phyloP scores from a whole-genome alignment of 2,888 invertebrate genomes.

The Ectemnius lituratus region DNA sequence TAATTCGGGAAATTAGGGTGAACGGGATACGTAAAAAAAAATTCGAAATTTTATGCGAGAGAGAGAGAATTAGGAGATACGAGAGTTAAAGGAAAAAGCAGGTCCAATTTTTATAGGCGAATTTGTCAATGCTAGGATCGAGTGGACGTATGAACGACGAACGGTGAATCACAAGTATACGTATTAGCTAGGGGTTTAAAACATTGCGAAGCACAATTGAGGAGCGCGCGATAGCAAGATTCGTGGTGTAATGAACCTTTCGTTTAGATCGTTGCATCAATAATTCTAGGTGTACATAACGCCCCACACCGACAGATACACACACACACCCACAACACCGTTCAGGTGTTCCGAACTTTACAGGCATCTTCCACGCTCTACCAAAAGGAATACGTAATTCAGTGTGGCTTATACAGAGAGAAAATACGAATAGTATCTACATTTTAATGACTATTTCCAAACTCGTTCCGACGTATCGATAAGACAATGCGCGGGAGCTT shows the following conservation, averaged over 20 bases:
- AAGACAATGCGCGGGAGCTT: conserved; percentile 51
- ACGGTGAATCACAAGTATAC: conserved; percentile 43
- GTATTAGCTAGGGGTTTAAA: conserved; percentile 43
- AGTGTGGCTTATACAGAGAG: conserved; percentile 68
- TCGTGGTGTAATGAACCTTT: conserved; percentile 30
- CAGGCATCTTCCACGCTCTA: conserved; percentile 63
- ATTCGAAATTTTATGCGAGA: neutral
- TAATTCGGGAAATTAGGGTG: too few relatives aligned
- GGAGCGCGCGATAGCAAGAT: conserved; percentile 7
- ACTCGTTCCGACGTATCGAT: conserved; percentile 59
- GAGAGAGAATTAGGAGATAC: conserved; percentile 22
- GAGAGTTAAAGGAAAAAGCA: conserved; percentile 20
- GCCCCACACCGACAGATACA: neutral
- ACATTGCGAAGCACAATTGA: conserved; percentile 37
- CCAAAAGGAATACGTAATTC: conserved; percentile 69
- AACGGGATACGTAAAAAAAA: too few relatives aligned
- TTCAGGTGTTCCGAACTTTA: conserved; percentile 57
- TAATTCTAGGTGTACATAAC: conserved; percentile 28
- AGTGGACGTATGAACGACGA: conserved; percentile 17
- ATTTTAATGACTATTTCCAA: conserved; percentile 61
- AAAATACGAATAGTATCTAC: conserved; percentile 60
- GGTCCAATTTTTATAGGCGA: conserved; percentile 53
- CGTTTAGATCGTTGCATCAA: conserved; percentile 36
- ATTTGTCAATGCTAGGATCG: conserved; percentile 18
- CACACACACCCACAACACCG: conserved; percentile 19